Conservation (phyloP, 2,888 invertebrate species). For the Apomyelois bistriatella region DNA sequence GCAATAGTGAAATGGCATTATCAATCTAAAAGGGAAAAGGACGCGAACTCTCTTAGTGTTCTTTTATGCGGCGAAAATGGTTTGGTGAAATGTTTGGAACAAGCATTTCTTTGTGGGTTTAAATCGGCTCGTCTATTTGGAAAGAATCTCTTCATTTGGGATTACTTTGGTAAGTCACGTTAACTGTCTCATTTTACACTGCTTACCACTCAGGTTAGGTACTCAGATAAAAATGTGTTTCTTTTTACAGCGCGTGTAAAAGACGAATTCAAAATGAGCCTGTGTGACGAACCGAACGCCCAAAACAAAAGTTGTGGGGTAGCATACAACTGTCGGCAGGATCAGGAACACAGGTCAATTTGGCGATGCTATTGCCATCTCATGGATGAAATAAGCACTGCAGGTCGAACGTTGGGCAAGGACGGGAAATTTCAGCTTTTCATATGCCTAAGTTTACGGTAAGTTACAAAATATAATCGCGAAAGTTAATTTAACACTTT, state of each 20-base stretch:
- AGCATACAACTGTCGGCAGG: constrained; percentile 65
- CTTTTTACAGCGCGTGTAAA: constrained; percentile 84
- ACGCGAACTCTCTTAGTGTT: constrained; percentile 91
- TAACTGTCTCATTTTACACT: background rate
- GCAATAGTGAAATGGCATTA: constrained; percentile 98
- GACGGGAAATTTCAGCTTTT: constrained; percentile 99
- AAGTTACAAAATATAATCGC: constrained; percentile 11
- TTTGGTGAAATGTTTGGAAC: constrained; percentile 94
- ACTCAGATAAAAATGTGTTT: background rate
- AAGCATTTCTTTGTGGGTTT: constrained; percentile 97
- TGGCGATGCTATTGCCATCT: constrained; percentile 94
- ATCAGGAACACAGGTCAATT: constrained; percentile 83
- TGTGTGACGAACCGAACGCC: constrained; percentile 79
- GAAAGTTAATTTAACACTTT: too few relatives aligned
- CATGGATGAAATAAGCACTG: constrained; percentile 92
- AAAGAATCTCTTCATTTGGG: constrained; percentile 98
- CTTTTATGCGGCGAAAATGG: constrained; percentile 97
- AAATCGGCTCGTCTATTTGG: constrained; percentile 95
- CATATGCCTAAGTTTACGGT: constrained; percentile 96
- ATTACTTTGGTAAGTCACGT: constrained; percentile 90
- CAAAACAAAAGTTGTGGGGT: constrained; percentile 58
- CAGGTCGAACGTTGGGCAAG: constrained; percentile 92
- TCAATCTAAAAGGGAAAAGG: constrained; percentile 90
- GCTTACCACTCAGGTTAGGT: background rate
- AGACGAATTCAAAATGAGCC: constrained; percentile 88